These are phyloP conservation scores for Bufo gargarizans DNA, from an alignment of 2,113 vertebrate species.

Conservation along the genomic window DNA sequence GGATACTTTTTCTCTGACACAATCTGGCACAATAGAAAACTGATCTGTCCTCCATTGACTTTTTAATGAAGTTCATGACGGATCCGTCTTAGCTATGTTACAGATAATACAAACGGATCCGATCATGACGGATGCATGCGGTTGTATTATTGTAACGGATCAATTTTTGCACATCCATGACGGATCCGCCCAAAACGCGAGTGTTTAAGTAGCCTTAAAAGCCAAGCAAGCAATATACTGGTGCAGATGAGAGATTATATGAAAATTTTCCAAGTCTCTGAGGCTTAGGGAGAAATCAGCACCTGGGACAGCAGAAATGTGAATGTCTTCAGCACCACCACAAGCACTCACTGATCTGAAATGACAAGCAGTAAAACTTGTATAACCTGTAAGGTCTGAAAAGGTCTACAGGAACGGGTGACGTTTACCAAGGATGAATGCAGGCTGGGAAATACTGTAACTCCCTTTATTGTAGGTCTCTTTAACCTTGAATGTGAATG, in stretches of 20 bases:
- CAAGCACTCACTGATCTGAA: not conserved
- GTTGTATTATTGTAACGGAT: too few species aligned
- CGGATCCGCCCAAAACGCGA: too few species aligned
- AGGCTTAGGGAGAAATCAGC: slow-evolving; percentile 7
- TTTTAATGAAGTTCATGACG: too few species aligned
- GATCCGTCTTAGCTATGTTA: too few species aligned
- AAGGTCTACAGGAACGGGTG: too few species aligned
- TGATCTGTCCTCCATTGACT: too few species aligned
- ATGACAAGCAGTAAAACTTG: not conserved
- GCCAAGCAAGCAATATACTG: not conserved
- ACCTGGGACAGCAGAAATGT: slow-evolving; percentile 45
- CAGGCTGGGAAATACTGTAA: not conserved
- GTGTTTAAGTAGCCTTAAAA: not conserved
- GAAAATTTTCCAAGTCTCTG: not conserved
- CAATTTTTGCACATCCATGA: too few species aligned
- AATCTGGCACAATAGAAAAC: too few species aligned
- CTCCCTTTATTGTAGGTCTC: not conserved
- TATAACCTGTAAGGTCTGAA: not conserved
- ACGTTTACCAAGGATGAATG: not conserved
- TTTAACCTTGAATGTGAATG: not conserved
- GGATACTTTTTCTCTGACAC: too few species aligned
- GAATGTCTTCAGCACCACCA: not conserved
- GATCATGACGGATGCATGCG: too few species aligned
- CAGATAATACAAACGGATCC: too few species aligned
- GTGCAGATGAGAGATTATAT: not conserved